phyloP scores from a whole-genome alignment of 2,797 vertebrate species.

The Danio tinwini region DNA sequence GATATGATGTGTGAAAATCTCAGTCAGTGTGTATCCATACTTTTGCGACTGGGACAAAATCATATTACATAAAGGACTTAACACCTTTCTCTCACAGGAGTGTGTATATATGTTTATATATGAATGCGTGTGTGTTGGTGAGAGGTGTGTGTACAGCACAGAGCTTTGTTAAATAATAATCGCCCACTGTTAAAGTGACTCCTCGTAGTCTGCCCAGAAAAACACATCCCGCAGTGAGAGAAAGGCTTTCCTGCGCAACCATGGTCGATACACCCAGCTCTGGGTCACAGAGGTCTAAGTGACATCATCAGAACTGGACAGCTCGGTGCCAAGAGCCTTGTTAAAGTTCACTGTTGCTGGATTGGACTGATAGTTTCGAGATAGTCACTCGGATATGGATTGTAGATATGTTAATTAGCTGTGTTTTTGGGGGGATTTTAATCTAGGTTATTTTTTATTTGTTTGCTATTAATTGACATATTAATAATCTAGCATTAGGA shows the following conservation, averaged over 20 bases:
- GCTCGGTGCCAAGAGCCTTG: constrained; percentile 34
- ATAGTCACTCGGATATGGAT: not conserved
- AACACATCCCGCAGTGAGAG: constrained; percentile 56
- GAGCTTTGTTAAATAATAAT: constrained; percentile 64
- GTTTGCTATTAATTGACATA: not conserved
- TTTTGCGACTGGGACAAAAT: constrained; percentile 43
- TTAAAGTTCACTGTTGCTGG: constrained; percentile 23
- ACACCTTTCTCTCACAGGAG: constrained; percentile 62
- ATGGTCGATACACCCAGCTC: constrained; percentile 36
- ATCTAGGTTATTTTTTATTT: not conserved
- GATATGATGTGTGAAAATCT: constrained; percentile 29
- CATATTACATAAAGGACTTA: constrained; percentile 58
- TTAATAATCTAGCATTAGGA: constrained; percentile 5
- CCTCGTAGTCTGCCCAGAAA: constrained; percentile 69
- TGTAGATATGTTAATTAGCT: not conserved
- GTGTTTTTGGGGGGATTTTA: not conserved
- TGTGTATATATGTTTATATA: not conserved
- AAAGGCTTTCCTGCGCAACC: constrained; percentile 41
- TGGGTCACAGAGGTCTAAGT: constrained; percentile 44
- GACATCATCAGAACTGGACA: constrained; percentile 59
- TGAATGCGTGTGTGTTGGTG: constrained; percentile 15
- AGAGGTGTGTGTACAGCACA: constrained; percentile 18
- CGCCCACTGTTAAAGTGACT: constrained; percentile 65
- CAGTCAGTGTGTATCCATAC: constrained; percentile 45
- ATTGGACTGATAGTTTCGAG: not conserved